Evolutionary conservation across 2,888 invertebrate genomes (phyloP).

Genomic region (Unio pictorum): DNA sequence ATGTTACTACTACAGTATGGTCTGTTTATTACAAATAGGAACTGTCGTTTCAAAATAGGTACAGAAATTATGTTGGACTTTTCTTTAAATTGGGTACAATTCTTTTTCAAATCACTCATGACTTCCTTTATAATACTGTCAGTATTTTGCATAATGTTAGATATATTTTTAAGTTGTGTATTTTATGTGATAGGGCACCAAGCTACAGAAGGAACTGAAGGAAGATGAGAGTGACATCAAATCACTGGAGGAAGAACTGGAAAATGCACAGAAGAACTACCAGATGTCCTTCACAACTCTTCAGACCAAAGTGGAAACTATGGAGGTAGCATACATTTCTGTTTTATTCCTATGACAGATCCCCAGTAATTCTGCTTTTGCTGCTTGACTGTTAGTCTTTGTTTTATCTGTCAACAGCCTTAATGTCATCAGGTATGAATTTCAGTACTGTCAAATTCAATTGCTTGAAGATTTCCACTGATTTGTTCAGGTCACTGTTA

Average conservation of each 20-base stretch:
- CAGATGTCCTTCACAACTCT: slow-evolving; percentile 44
- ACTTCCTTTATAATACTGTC: too few relatives aligned
- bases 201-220: slow-evolving; percentile 51
- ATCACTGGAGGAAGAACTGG: slow-evolving; percentile 31
- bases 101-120: too few relatives aligned
- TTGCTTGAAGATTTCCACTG: background rate
- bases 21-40: too few relatives aligned
- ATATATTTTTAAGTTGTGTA: slow-evolving; percentile 3
- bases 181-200: slow-evolving; percentile 46
- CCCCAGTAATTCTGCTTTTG: too few relatives aligned
- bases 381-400: too few relatives aligned
- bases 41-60: too few relatives aligned
- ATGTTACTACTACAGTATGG: too few relatives aligned
- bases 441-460: background rate
- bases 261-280: slow-evolving; percentile 42
- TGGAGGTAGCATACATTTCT: slow-evolving; percentile 45
- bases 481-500: too few relatives aligned
- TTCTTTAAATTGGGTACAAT: too few relatives aligned
- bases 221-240: slow-evolving; percentile 47
- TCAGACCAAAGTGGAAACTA: slow-evolving; percentile 42
- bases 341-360: background rate
- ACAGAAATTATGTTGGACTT: too few relatives aligned
- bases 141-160: background rate
- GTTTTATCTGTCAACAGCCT: background rate
- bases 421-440: background rate